phyloP scores from a whole-genome alignment of 2,888 invertebrate species.

The Conus canariensis region DNA sequence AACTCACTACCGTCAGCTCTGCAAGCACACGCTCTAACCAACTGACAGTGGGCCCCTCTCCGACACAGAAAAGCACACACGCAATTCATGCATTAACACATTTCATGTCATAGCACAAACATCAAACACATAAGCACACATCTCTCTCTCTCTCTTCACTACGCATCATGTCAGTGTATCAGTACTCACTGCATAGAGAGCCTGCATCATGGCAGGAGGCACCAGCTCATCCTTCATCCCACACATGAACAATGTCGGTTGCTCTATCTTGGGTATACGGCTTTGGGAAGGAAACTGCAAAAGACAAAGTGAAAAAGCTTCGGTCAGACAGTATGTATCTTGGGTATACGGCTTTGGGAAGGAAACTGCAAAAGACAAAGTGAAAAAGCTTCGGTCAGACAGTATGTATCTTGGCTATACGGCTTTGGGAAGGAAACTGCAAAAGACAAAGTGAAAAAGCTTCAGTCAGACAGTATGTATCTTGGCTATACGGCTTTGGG shows the following conservation, averaged over 20 bases:
- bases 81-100: no score
- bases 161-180: no score
- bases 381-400: no score
- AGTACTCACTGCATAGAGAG: constrained; percentile 82
- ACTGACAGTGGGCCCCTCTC: no score
- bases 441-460: constrained; percentile 37
- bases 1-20: no score
- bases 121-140: no score
- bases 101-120: no score
- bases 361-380: constrained; percentile 76
- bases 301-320: neutral
- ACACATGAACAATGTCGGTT: constrained; percentile 92
- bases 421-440: constrained; percentile 81
- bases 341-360: constrained; percentile 85
- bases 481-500: constrained; percentile 85
- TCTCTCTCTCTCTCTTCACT: no score
- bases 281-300: constrained; percentile 80
- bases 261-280: constrained; percentile 87
- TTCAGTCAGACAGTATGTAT: constrained; percentile 79
- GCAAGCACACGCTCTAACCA: no score
- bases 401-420: constrained; percentile 84
- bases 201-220: constrained; percentile 93
- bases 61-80: no score
- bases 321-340: constrained; percentile 78
- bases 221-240: constrained; percentile 92